phyloP scores from a whole-genome alignment of 2,113 vertebrate species.

The Poeciliopsis occidentalis region DNA sequence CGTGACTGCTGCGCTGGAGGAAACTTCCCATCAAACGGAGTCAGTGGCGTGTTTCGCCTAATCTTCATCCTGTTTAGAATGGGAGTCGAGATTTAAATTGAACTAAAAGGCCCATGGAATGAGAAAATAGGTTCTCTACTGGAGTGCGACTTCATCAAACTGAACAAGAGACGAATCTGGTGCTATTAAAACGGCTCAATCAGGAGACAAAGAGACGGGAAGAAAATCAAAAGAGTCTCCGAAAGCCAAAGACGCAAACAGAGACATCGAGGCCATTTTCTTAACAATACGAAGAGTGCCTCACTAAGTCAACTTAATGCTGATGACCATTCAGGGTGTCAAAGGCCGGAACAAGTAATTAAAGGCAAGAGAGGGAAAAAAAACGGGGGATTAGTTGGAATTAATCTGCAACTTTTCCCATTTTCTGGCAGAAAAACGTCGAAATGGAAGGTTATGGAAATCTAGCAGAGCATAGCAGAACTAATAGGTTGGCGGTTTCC shows the following conservation, averaged over 20 bases:
- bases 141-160: constrained; percentile 34
- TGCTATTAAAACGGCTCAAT: constrained; percentile 4
- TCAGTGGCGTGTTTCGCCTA: no score
- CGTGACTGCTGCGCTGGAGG: not conserved
- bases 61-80: constrained; percentile 24
- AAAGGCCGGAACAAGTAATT: constrained; percentile 69
- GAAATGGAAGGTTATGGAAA: constrained; percentile 71
- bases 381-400: constrained; percentile 69
- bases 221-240: constrained; percentile 20
- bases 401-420: constrained; percentile 74
- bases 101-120: constrained; percentile 25
- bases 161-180: constrained; percentile 27
- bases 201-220: constrained; percentile 38
- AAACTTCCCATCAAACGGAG: constrained; percentile 3
- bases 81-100: constrained; percentile 30
- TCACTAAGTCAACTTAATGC: constrained; percentile 50
- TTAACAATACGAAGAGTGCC: constrained; percentile 31
- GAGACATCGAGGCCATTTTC: constrained; percentile 16
- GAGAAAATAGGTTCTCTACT: constrained; percentile 38
- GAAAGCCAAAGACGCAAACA: constrained; percentile 14
- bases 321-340: constrained; percentile 64
- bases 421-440: constrained; percentile 62
- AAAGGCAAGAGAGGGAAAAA: constrained; percentile 65
- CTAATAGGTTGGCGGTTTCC: constrained; percentile 67
- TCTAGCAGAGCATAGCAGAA: constrained; percentile 65